Conservation (phyloP, 2,888 invertebrate genomes). For the Zele albiditarsus region DNA sequence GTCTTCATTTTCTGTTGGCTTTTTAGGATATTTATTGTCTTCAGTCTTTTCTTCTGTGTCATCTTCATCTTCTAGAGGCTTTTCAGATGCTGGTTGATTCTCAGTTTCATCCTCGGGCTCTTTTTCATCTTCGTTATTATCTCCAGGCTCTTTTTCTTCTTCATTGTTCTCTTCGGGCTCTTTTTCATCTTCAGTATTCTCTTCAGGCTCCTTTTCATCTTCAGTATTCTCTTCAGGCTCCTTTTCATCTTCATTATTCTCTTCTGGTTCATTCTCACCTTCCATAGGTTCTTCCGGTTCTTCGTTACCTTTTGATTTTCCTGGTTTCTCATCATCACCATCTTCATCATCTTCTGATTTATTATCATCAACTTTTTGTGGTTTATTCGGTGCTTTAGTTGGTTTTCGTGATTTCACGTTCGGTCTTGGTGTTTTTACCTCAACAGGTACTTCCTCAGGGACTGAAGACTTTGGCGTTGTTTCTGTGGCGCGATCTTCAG, state of each 20-base stretch:
- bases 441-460: no score
- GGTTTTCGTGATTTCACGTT: neutral
- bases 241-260: conserved; percentile 20
- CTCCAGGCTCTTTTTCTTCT: conserved; percentile 21
- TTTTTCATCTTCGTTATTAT: neutral
- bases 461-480: conserved; percentile 1
- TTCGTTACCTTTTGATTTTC: neutral
- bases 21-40: neutral
- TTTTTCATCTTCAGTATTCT: neutral
- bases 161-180: conserved; percentile 19
- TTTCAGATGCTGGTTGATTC: conserved; percentile 1
- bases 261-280: conserved; percentile 19
- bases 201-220: conserved; percentile 21
- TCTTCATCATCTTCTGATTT: conserved; percentile 35
- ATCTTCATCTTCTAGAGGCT: conserved; percentile 2
- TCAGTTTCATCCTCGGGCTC: conserved; percentile 2
- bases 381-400: neutral
- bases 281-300: conserved; percentile 1
- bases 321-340: conserved; percentile 31
- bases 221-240: conserved; percentile 28
- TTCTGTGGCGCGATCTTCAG: conserved; percentile 33
- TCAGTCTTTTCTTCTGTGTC: conserved; percentile 2
- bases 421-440: conserved; percentile 1
- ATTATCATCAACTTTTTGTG: conserved; percentile 34
- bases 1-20: conserved; percentile 11